Percentiles rank a stretch among this genome's conserved stretches.
phyloP scores from a whole-genome alignment of 2,797 vertebrate genomes.

The Eidolon dupreanum region DNA sequence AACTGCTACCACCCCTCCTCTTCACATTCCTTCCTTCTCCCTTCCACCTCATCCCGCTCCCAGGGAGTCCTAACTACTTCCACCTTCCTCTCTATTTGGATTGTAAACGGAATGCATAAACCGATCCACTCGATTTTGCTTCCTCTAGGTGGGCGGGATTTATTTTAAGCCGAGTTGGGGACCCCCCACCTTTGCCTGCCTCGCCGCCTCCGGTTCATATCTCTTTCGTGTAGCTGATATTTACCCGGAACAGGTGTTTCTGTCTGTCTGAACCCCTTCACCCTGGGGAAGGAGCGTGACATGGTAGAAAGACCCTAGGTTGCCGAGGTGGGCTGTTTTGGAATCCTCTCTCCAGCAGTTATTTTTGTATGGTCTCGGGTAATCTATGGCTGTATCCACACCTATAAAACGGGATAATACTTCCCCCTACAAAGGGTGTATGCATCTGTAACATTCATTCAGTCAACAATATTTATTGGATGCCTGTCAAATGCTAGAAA shows the following conservation, averaged over 20 bases:
- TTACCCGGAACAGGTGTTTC: neutral
- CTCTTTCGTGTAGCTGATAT: neutral
- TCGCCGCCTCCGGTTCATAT: neutral
- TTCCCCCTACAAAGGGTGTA: neutral
- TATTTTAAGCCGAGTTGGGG: neutral
- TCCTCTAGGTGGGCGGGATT: slow-evolving; percentile 24
- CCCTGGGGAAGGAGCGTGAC: neutral
- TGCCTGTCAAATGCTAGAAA: neutral
- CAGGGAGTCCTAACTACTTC: neutral
- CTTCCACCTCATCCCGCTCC: neutral
- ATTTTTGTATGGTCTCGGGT: neutral
- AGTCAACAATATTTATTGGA: neutral
- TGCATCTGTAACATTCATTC: neutral
- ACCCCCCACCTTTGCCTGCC: neutral
- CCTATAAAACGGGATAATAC: neutral
- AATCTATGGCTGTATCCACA: neutral
- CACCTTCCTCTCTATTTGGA: neutral
- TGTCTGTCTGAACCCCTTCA: neutral
- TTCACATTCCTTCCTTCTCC: neutral
- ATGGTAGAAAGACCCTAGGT: neutral
- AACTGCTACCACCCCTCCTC: neutral
- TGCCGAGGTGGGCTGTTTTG: neutral
- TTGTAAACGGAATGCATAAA: neutral
- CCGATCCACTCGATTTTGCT: slow-evolving; percentile 27
- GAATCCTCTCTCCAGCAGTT: neutral